Evolutionary conservation across 2,888 invertebrate genomes (phyloP).

Genomic region (Tetanocera ferruginea): DNA sequence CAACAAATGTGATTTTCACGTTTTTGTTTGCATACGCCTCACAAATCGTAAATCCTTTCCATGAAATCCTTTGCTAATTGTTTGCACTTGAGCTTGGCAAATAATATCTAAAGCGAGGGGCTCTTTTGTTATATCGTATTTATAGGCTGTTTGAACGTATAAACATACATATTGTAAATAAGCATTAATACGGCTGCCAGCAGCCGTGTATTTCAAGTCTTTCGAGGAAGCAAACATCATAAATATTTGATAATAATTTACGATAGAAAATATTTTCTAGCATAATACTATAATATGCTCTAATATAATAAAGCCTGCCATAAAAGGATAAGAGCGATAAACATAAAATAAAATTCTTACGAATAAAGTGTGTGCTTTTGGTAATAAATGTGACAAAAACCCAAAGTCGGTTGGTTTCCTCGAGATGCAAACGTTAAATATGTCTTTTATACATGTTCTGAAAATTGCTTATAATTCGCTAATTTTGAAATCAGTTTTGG

Average conservation of each 20-base stretch:
- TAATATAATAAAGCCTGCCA: neutral
- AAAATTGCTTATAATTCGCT: too few species aligned
- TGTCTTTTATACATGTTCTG: too few species aligned
- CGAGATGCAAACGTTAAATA: too few species aligned
- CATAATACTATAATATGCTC: neutral
- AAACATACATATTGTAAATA: constrained; percentile 13
- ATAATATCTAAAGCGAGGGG: constrained; percentile 15
- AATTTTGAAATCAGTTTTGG: too few species aligned
- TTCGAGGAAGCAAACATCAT: constrained; percentile 15
- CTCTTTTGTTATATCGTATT: constrained; percentile 22
- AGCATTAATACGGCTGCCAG: neutral
- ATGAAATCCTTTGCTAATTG: constrained; percentile 40
- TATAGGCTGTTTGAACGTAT: constrained; percentile 11
- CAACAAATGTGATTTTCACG: constrained; percentile 30
- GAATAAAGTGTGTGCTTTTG: too few species aligned
- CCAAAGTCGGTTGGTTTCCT: too few species aligned
- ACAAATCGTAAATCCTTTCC: constrained; percentile 29
- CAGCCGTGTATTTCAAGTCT: neutral
- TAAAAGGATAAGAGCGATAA: neutral
- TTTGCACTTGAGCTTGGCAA: constrained; percentile 38
- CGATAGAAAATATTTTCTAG: neutral
- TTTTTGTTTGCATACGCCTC: constrained; percentile 23
- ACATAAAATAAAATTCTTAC: too few species aligned
- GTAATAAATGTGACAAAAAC: too few species aligned
- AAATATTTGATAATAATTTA: constrained; percentile 23